These are phyloP conservation scores for Clistopyga incitator DNA, from an alignment of 2,888 invertebrate genomes.

Conservation along the genomic window DNA sequence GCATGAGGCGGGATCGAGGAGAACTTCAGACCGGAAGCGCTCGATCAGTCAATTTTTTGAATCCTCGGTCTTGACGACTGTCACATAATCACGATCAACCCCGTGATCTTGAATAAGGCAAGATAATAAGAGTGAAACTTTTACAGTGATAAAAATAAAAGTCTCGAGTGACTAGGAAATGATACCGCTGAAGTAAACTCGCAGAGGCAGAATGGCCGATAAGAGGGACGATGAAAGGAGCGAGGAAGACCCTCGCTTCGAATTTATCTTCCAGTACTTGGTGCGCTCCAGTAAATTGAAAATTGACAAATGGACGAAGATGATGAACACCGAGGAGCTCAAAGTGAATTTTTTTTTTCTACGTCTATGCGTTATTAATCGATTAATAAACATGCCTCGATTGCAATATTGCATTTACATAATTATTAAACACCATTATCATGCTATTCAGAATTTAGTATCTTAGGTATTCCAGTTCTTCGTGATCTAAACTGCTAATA, in stretches of 20 bases:
- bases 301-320: conserved; percentile 94
- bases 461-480: too few species aligned
- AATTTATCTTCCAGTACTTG: conserved; percentile 92
- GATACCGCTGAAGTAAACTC: conserved; percentile 29
- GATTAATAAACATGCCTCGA: not conserved
- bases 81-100: conserved; percentile 33
- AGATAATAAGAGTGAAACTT: conserved; percentile 13
- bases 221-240: conserved; percentile 82
- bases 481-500: too few species aligned
- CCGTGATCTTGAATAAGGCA: not conserved
- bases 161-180: not conserved
- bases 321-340: conserved; percentile 90
- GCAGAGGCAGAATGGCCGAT: conserved; percentile 74
- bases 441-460: too few species aligned
- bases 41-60: conserved; percentile 28
- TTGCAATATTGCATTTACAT: not conserved
- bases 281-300: conserved; percentile 91
- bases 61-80: conserved; percentile 24
- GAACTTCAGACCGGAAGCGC: conserved; percentile 15
- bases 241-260: conserved; percentile 89
- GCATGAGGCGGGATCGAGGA: not conserved
- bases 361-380: conserved; percentile 3
- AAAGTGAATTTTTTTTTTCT: conserved; percentile 84
- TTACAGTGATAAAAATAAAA: conserved; percentile 13
- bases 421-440: conserved; percentile 27